These are phyloP conservation scores for Chitala chitala DNA, from an alignment of 2,113 vertebrate genomes.

Conservation along the genomic window DNA sequence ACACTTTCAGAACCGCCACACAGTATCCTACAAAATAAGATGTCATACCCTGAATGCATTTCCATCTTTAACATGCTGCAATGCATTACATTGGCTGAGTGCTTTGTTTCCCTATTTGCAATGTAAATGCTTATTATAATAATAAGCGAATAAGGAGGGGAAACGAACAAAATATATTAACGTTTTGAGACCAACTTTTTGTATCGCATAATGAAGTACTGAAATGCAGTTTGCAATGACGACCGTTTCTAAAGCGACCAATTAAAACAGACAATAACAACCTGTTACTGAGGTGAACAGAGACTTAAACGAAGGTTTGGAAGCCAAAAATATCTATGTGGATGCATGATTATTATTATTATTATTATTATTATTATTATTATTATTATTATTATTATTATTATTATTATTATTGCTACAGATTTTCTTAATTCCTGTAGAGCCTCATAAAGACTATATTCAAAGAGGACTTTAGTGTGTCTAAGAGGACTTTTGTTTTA, in stretches of 20 bases:
- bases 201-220: neutral
- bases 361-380: neutral
- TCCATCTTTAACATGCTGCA: neutral
- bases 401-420: neutral
- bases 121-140: conserved; percentile 9
- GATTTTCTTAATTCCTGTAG: neutral
- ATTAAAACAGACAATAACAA: neutral
- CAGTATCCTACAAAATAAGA: neutral
- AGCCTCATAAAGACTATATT: neutral
- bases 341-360: conserved; percentile 1
- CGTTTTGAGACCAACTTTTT: neutral
- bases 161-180: neutral
- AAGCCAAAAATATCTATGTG: neutral
- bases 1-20: neutral
- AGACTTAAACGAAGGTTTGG: neutral
- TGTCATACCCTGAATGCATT: conserved; percentile 10
- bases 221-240: neutral
- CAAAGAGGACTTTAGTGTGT: no score
- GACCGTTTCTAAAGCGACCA: neutral
- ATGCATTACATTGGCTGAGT: neutral
- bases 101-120: conserved; percentile 7
- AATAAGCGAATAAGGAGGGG: neutral
- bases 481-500: no score
- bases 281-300: neutral
- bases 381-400: no score